Evolutionary conservation across 2,888 invertebrate genomes (phyloP), one percentile per base, ranked within the genome.

Genomic region (Andrena hattorfiana): DNA sequence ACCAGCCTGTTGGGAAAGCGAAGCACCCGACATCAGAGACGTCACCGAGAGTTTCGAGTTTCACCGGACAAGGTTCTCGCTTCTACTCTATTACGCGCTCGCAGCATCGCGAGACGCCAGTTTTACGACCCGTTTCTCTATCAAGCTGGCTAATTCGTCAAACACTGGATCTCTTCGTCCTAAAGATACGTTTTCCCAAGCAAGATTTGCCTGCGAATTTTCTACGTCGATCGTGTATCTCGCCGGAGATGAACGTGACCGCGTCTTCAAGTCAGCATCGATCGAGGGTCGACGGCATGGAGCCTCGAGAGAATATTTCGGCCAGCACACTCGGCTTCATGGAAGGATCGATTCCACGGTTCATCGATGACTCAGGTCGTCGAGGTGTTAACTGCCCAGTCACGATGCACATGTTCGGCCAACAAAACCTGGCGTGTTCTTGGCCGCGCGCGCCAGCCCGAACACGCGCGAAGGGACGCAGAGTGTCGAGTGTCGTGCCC

Each of bases 331-430:
- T 66, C 23, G 13, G 48, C 23, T 62, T 77, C 70, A 74, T 64
- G 32, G 74, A 79, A 69, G 81, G 79, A 87, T 87, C 83, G 80
- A 85, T 86, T 83, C 81, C 85, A 83, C 64, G 84, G 81, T 62
- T 86, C 84, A 83, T 83, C 83, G 86, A 85, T 90, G 89, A 89
- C 85, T 89, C 90, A 90, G 88, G 85, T 70, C 49, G 77, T 63
- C 74, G 82, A 89, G 87, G 91, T 86, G 91, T 91, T 91, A 91
- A 91, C 91, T 90, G 92, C 81, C 91, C 89, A 92, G 91, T 92
- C 92, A 92, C 91, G 91, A 89, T 90, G 91, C 91, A 91, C 89
- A 91, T 91, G 91, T 91, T 86, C 84, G 74, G 75, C 78, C 84
- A 80, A 84, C 89, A 85, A 90, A 90, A 90, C 87, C 86, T 83